Percentiles rank a stretch among this genome's conserved stretches.
Conservation (phyloP, 2,888 invertebrate genomes). For the Nephrotoma flavescens region DNA sequence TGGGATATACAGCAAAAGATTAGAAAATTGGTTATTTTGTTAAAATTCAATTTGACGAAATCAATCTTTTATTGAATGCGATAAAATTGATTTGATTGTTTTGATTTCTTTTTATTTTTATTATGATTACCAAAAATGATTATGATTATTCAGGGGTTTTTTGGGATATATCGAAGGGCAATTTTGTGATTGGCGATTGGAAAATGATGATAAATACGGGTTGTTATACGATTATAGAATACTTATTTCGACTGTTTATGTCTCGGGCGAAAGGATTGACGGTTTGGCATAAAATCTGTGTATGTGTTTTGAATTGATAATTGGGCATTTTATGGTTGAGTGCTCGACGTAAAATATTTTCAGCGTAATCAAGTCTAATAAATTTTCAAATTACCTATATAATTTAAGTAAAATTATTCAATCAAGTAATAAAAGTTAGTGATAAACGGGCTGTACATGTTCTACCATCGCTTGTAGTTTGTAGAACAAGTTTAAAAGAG, state of each 20-base stretch:
- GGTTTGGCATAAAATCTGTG: neutral
- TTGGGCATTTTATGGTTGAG: neutral
- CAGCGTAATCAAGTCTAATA: neutral
- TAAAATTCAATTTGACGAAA: neutral
- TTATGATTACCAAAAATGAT: neutral
- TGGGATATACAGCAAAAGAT: neutral
- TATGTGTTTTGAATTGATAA: neutral
- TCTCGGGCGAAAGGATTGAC: neutral
- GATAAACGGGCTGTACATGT: too few relatives aligned
- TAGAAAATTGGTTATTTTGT: neutral
- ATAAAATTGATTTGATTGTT: neutral
- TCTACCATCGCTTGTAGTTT: too few relatives aligned
- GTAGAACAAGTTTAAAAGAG: too few relatives aligned
- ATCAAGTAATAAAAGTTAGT: too few relatives aligned
- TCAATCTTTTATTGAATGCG: neutral
- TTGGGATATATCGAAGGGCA: neutral
- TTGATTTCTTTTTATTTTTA: neutral
- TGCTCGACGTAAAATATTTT: neutral
- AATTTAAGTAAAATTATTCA: too few relatives aligned
- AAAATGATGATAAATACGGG: neutral
- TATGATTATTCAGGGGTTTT: neutral
- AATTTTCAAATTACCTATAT: too few relatives aligned
- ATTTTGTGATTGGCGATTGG: neutral
- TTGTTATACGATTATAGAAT: neutral
- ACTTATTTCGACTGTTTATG: neutral